phyloP scores from a whole-genome alignment of 2,888 invertebrate species.

The Tenthredo notha region DNA sequence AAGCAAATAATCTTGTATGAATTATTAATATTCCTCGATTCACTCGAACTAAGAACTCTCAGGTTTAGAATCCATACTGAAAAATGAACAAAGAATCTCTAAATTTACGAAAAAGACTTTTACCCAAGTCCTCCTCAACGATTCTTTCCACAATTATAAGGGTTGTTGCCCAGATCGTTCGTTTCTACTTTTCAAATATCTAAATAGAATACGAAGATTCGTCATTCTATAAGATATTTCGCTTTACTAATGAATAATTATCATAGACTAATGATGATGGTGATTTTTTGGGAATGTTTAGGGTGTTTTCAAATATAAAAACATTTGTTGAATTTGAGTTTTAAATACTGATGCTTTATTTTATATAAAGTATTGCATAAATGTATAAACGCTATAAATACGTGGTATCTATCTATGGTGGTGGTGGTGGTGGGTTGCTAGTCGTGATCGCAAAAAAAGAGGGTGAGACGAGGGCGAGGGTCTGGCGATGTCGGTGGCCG shows the following conservation, averaged over 20 bases:
- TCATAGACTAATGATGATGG: not conserved
- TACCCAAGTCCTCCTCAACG: not conserved
- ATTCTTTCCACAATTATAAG: not conserved
- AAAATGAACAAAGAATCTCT: not conserved
- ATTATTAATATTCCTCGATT: slow-evolving; percentile 42
- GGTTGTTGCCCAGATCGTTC: not conserved
- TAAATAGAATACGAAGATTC: not conserved
- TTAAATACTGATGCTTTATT: slow-evolving; percentile 79
- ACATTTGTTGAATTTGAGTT: slow-evolving; percentile 64
- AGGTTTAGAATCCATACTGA: not conserved
- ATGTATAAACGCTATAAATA: slow-evolving; percentile 79
- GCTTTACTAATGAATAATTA: not conserved
- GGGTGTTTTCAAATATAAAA: not conserved
- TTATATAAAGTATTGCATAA: slow-evolving; percentile 79
- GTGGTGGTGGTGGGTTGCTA: slow-evolving; percentile 76
- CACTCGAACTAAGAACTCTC: slow-evolving; percentile 1
- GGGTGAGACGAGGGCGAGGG: slow-evolving; percentile 77
- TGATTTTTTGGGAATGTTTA: not conserved
- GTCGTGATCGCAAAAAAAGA: slow-evolving; percentile 78
- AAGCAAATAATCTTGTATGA: slow-evolving; percentile 44
- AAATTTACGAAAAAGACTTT: not conserved
- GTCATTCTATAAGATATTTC: not conserved
- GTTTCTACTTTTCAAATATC: not conserved
- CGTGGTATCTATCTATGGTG: slow-evolving; percentile 78
- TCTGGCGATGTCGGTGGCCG: slow-evolving; percentile 77